Base-by-base conservation (phyloP, 2,797 vertebrate genomes). In the Siniperca scherzeri region DNA sequence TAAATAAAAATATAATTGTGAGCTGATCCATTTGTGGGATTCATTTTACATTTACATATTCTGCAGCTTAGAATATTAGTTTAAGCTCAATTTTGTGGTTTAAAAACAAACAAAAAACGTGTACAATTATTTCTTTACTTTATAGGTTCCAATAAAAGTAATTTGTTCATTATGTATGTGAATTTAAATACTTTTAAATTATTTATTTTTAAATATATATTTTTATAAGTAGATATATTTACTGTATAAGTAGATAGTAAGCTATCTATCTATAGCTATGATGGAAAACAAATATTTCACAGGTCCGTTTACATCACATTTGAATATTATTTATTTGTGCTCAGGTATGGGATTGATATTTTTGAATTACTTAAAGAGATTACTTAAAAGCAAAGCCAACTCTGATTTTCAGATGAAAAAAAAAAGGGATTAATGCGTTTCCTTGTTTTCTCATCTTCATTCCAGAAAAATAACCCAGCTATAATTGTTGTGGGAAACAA, bases 401-500 rank as follows among this genome's bases (percentile, higher is more conserved):
- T 82, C 40, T 67, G 55, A 55, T 70, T 72, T 73, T 81, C 57
- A 68, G 65, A 89, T 80, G 61, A 70, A 78, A 59, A 56, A 62
- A 77, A 78, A 59, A 64, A 14, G 8, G 19, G 70, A 90, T 92
- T 90, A 85, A 79, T 55, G 16, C 57, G 7, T 72, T 73, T 78
- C 48, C 56, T 78, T 86, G 52, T 91, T 83, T 77, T 81, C 73
- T 81, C 42, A 12, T 81, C 56, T 66, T 83, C 62, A 1, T 90
- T 94, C 68, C 89, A 99, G 99, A 99, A 99, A 97, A 99, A 99
- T 93, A 99, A 99, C 93, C 99, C 99, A 0, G 95, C 95, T 27
- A 93, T 99, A 80, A 21, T 99, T n/a, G 73, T 99, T 62, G 95
- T 99, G 82, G 98, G 98, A 89, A 99, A 99, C 96, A 98, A 99